These are phyloP conservation scores for Nasonia giraulti DNA, from an alignment of 1,140 invertebrate species.

Conservation along the genomic window DNA sequence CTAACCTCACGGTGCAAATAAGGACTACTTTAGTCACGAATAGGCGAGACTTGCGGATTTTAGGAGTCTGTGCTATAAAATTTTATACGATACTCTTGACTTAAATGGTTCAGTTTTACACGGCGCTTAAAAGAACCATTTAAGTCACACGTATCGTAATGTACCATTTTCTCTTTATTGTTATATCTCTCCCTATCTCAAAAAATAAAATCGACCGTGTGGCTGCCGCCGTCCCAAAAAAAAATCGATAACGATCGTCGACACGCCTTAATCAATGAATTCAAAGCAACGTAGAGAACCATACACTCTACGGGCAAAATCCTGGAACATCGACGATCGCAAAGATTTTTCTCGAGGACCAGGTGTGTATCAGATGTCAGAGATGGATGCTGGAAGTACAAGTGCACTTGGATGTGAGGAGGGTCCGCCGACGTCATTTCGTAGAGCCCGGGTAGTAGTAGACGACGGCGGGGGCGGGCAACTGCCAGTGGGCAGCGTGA, in stretches of 20 bases:
- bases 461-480: constrained; percentile 88
- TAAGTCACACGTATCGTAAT: too few relatives aligned
- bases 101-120: too few relatives aligned
- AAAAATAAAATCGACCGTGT: neutral
- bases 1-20: too few relatives aligned
- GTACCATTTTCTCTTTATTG: neutral
- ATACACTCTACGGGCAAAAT: neutral
- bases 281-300: neutral
- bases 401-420: neutral
- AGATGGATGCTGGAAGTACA: constrained; percentile 6
- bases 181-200: neutral
- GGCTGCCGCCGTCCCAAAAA: neutral
- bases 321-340: neutral
- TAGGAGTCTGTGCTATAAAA: too few relatives aligned
- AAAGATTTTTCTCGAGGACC: neutral
- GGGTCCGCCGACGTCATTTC: constrained; percentile 55
- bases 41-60: too few relatives aligned
- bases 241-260: too few relatives aligned
- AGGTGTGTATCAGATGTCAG: neutral
- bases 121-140: too few relatives aligned
- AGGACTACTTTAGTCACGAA: too few relatives aligned
- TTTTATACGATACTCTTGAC: too few relatives aligned
- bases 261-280: too few relatives aligned
- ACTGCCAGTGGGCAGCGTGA: constrained; percentile 90
- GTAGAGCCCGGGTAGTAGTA: constrained; percentile 86